Percentiles rank a stretch among this genome's conserved stretches.
These are phyloP conservation scores for Drosophila azteca DNA, from an alignment of 1,140 invertebrate species.

Conservation along the genomic window DNA sequence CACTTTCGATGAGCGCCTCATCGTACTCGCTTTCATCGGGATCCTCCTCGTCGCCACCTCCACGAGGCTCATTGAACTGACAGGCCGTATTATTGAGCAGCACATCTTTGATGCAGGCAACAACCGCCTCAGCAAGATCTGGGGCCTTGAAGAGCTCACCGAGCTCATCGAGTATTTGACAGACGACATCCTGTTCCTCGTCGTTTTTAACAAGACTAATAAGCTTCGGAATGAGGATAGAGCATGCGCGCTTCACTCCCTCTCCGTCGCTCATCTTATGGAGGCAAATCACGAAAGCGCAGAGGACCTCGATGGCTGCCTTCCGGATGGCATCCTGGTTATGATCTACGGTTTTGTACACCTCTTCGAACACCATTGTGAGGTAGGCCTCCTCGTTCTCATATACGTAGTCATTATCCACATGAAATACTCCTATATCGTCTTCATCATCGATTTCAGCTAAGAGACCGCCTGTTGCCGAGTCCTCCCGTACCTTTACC, in stretches of 20 bases:
- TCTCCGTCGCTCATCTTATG: conserved; percentile 85
- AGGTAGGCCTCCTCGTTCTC: conserved; percentile 93
- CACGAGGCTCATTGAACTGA: conserved; percentile 74
- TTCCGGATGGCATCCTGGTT: conserved; percentile 89
- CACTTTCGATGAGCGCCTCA: conserved; percentile 89
- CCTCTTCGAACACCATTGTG: conserved; percentile 88
- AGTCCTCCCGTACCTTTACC: conserved; percentile 86
- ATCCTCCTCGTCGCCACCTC: conserved; percentile 87
- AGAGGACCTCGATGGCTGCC: conserved; percentile 86
- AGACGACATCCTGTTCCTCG: conserved; percentile 88
- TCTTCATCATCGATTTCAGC: conserved; percentile 82
- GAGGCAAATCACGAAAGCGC: conserved; percentile 88
- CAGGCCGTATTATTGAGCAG: conserved; percentile 84
- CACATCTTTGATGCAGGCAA: conserved; percentile 88
- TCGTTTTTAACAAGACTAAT: conserved; percentile 88
- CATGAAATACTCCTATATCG: conserved; percentile 84
- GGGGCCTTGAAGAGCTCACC: conserved; percentile 87
- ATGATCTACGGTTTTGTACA: conserved; percentile 89
- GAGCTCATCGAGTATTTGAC: conserved; percentile 87
- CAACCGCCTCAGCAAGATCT: conserved; percentile 88
- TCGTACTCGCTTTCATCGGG: conserved; percentile 92
- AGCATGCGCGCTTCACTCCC: conserved; percentile 83
- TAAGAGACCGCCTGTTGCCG: conserved; percentile 74
- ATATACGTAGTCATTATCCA: conserved; percentile 90
- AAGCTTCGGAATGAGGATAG: conserved; percentile 88